Evolutionary conservation across 2,797 vertebrate species (phyloP).

Genomic region (Thamnophis elegans): DNA sequence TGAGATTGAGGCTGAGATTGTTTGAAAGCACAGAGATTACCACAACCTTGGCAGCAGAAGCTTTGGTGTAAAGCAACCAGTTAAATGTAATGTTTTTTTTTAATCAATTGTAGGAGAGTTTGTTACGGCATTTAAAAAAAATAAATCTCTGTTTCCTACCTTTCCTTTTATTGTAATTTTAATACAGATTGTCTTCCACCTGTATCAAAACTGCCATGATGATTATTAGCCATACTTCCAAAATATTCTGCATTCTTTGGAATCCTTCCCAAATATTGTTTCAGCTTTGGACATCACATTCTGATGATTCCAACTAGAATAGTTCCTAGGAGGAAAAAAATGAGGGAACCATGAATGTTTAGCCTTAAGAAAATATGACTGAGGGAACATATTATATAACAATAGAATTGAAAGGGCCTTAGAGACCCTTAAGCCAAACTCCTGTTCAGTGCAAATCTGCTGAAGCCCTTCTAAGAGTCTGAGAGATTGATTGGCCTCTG

Average conservation of each 20-base stretch:
- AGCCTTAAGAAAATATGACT: not conserved
- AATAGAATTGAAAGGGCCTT: not conserved
- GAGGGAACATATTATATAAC: not conserved
- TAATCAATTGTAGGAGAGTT: not conserved
- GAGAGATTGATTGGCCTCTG: not conserved
- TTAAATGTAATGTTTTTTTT: not conserved
- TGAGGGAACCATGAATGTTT: not conserved
- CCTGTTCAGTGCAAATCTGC: not conserved
- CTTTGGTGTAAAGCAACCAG: not conserved
- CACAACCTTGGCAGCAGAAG: not conserved
- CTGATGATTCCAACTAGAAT: not conserved
- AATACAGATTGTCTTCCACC: not conserved
- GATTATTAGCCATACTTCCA: not conserved
- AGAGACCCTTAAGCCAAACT: not conserved
- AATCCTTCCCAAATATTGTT: not conserved
- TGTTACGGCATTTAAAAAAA: not conserved
- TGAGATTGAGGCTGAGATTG: not conserved
- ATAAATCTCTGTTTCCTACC: not conserved
- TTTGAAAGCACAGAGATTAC: not conserved
- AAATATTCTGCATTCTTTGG: not conserved
- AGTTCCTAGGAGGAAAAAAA: not conserved
- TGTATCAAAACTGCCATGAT: not conserved
- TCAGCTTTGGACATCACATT: not conserved
- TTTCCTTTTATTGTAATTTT: not conserved
- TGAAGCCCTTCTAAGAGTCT: not conserved